These are phyloP conservation scores for Euwallacea similis DNA, from an alignment of 1,140 invertebrate species.

Conservation along the genomic window DNA sequence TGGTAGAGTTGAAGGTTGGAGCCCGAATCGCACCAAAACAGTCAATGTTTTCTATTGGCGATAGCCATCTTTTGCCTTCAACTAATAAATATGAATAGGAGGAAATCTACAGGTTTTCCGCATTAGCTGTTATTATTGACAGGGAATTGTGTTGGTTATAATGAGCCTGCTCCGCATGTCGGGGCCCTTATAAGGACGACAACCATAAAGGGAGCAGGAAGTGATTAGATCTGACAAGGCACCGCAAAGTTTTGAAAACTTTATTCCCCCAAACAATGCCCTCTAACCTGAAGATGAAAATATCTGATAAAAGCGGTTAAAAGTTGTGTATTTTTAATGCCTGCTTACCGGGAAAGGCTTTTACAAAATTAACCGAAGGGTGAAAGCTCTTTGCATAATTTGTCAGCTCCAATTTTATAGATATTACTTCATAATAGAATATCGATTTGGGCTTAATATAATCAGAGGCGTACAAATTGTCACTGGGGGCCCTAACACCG, in stretches of 20 bases:
- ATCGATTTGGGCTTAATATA: too few species aligned
- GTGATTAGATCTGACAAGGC: constrained; percentile 28
- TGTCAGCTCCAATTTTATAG: background rate
- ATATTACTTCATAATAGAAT: background rate
- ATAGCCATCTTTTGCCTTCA: too few species aligned
- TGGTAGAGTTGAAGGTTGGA: background rate
- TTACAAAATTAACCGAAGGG: constrained; percentile 8
- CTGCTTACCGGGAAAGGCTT: constrained; percentile 19
- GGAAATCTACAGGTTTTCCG: constrained; percentile 9
- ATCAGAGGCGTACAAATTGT: too few species aligned
- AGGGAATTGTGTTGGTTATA: constrained; percentile 19
- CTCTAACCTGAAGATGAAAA: constrained; percentile 29
- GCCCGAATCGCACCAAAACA: too few species aligned
- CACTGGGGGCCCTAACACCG: background rate
- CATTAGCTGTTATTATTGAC: constrained; percentile 11
- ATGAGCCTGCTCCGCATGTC: constrained; percentile 13
- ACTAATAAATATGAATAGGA: background rate
- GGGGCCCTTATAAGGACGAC: constrained; percentile 22
- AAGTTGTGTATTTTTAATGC: constrained; percentile 31
- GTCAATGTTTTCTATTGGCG: too few species aligned
- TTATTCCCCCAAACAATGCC: constrained; percentile 27
- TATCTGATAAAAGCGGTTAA: constrained; percentile 30
- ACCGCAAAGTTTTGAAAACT: constrained; percentile 29
- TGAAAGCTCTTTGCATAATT: constrained; percentile 23
- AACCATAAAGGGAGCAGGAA: constrained; percentile 26